These are phyloP conservation scores for Meganola albula DNA, from an alignment of 2,888 invertebrate genomes.

Conservation along the genomic window DNA sequence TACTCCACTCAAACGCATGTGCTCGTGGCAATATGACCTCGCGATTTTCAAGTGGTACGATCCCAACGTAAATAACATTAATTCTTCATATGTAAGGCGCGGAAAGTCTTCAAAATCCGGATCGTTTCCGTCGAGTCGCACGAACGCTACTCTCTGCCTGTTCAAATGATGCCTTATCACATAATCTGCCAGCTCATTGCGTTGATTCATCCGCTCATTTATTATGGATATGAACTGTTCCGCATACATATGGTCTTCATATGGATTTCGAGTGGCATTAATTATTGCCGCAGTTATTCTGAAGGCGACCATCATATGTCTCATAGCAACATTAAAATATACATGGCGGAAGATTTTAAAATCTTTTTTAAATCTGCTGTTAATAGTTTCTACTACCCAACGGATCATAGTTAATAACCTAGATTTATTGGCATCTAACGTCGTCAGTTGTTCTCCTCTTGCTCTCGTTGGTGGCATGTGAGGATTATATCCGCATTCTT, in stretches of 20 bases:
- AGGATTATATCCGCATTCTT: constrained; percentile 7
- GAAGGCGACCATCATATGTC: constrained; percentile 13
- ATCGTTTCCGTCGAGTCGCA: constrained; percentile 3
- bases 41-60: constrained; percentile 8
- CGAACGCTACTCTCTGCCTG: constrained; percentile 6
- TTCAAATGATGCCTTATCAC: constrained; percentile 6
- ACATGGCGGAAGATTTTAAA: constrained; percentile 9
- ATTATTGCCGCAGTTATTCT: constrained; percentile 10
- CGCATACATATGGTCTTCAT: constrained; percentile 8
- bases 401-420: constrained; percentile 4
- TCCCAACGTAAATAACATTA: constrained; percentile 1
- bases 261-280: constrained; percentile 11
- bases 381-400: constrained; percentile 10
- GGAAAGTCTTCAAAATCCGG: not conserved
- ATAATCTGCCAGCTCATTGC: constrained; percentile 11
- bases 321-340: constrained; percentile 10
- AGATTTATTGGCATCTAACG: constrained; percentile 5
- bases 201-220: constrained; percentile 9
- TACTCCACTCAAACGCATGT: constrained; percentile 9
- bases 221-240: constrained; percentile 10
- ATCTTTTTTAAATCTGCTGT: constrained; percentile 5
- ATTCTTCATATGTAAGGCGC: not conserved
- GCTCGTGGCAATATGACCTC: constrained; percentile 13
- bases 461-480: constrained; percentile 5
- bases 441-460: constrained; percentile 8